A percentile compares a stretch with the other conserved stretches of the same genome.
Conservation (phyloP, 2,113 vertebrate genomes). For the Tapirus terrestris region DNA sequence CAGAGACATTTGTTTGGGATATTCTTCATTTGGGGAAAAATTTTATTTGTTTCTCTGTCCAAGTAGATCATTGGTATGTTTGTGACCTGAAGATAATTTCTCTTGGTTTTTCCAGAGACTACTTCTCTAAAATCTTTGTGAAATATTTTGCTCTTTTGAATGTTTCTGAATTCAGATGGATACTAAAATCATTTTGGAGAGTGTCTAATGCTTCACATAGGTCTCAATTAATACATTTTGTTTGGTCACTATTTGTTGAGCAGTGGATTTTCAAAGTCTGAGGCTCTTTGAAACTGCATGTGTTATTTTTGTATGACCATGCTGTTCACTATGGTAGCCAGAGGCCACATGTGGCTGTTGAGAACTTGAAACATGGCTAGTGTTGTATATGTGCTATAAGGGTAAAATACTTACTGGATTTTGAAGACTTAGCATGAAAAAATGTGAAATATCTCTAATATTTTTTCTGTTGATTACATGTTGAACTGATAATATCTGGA, state of each 20-base stretch:
- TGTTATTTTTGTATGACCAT: neutral
- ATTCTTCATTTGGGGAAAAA: neutral
- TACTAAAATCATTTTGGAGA: neutral
- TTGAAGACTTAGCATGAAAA: neutral
- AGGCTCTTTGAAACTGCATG: neutral
- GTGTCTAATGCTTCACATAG: neutral
- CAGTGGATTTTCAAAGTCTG: neutral
- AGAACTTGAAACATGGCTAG: neutral
- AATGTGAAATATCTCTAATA: neutral
- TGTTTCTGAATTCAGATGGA: constrained; percentile 27
- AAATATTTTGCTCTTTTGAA: neutral
- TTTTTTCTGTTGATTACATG: neutral
- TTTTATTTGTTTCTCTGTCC: neutral
- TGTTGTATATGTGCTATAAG: neutral
- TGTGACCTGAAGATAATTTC: neutral
- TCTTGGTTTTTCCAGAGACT: neutral
- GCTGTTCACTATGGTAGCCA: neutral
- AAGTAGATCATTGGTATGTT: neutral
- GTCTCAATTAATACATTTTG: neutral
- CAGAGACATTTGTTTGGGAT: neutral
- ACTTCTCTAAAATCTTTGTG: neutral
- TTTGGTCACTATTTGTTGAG: neutral
- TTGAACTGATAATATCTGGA: neutral
- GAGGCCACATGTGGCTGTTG: neutral
- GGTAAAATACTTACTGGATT: neutral